Evolutionary conservation across 2,113 vertebrate genomes (phyloP).

Genomic region (Chionomys nivalis): DNA sequence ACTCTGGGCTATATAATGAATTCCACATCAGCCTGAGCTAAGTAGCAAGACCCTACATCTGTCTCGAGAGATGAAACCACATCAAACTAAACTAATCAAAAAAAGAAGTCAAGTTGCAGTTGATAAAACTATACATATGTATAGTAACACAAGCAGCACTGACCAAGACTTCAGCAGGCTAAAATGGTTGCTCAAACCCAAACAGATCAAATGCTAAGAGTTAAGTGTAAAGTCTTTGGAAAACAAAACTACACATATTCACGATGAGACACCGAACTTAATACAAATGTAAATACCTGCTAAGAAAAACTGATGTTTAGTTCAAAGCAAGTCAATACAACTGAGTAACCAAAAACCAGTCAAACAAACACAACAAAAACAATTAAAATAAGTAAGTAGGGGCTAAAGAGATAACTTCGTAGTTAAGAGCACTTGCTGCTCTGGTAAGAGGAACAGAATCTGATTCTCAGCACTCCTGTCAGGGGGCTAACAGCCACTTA

Average conservation of each 20-base stretch:
- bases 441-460: neutral
- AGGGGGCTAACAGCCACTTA: neutral
- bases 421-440: neutral
- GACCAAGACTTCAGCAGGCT: neutral
- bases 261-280: neutral
- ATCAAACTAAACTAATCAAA: neutral
- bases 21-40: neutral
- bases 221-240: neutral
- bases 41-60: neutral
- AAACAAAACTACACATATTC: constrained; percentile 38
- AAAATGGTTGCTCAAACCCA: constrained; percentile 25
- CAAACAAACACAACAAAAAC: neutral
- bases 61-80: neutral
- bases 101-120: neutral
- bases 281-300: neutral
- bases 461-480: neutral
- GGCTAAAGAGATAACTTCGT: neutral
- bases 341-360: neutral
- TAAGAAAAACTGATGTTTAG: constrained; percentile 9
- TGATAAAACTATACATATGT: neutral
- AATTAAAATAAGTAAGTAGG: neutral
- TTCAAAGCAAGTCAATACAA: neutral
- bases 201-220: constrained; percentile 17
- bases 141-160: neutral
- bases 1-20: neutral